These are phyloP conservation scores for Capitulum mitella DNA, from an alignment of 2,888 invertebrate genomes.

Conservation along the genomic window DNA sequence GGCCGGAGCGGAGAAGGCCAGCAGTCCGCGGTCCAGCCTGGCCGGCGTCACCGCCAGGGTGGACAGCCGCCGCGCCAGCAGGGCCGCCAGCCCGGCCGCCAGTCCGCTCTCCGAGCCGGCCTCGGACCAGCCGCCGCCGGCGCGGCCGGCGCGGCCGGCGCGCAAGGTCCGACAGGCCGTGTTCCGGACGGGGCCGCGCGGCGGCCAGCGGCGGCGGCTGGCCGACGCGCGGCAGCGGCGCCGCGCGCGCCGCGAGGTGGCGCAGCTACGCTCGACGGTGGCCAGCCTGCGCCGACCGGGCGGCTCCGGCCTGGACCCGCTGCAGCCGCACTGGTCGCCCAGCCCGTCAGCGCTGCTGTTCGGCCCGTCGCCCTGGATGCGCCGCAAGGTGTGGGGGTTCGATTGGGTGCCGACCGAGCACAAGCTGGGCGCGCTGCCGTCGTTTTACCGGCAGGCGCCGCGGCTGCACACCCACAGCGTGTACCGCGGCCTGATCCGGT, in stretches of 20 bases:
- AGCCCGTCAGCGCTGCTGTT: no score
- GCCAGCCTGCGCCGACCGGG: background rate
- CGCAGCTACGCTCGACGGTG: background rate
- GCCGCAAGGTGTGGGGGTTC: slow-evolving; percentile 1
- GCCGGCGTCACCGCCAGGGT: no score
- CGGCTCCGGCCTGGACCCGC: background rate
- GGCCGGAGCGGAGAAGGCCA: background rate
- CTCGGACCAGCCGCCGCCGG: background rate
- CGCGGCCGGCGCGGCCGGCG: background rate
- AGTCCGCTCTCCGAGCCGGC: background rate
- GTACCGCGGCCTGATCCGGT: background rate
- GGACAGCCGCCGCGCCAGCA: no score
- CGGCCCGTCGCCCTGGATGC: background rate
- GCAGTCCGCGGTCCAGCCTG: background rate
- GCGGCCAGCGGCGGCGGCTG: background rate
- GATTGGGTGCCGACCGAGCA: slow-evolving; percentile 18
- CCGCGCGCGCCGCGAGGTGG: background rate
- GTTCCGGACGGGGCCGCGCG: background rate
- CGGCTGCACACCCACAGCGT: background rate
- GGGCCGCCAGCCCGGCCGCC: no score
- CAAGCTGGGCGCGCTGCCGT: slow-evolving; percentile 20
- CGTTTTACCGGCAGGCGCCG: slow-evolving; percentile 19
- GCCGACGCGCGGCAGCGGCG: background rate
- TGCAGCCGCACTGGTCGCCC: slow-evolving; percentile 8
- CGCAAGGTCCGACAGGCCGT: background rate